Percentiles rank a stretch among this genome's conserved stretches.
phyloP scores from a whole-genome alignment of 92 coral and sea anemone genomes.

The Actinernus sp. region DNA sequence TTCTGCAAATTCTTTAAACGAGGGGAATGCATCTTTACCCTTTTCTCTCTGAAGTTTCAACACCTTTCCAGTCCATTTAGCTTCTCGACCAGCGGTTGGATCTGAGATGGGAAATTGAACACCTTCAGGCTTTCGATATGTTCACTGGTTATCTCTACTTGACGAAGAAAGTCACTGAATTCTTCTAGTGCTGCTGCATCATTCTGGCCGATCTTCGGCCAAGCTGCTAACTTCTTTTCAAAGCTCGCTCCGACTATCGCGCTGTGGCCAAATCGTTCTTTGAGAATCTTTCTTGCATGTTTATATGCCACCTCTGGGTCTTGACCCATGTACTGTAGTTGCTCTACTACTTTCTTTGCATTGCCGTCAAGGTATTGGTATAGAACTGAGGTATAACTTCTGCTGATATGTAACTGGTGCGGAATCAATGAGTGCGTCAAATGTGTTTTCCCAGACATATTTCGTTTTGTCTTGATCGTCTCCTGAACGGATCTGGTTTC shows the following conservation, averaged over 20 bases:
- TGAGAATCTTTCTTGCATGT: too few species aligned
- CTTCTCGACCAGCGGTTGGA: constrained; percentile 5
- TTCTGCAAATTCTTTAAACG: constrained; percentile 12
- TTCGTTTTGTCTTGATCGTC: constrained; percentile 36
- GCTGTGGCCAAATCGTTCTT: constrained; percentile 27
- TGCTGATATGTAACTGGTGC: constrained; percentile 19
- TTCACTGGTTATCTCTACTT: constrained; percentile 13
- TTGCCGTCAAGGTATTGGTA: constrained; percentile 37
- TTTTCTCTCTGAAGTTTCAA: background rate
- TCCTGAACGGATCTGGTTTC: constrained; percentile 25
- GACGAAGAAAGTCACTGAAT: constrained; percentile 33
- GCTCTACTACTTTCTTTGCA: constrained; percentile 36
- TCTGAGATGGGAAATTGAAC: constrained; percentile 24
- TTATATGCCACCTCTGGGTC: too few species aligned
- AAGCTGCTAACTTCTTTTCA: too few species aligned
- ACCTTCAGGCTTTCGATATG: constrained; percentile 14
- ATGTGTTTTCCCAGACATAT: constrained; percentile 24
- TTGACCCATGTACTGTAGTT: constrained; percentile 30
- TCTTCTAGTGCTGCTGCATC: constrained; percentile 28
- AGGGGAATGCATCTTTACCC: background rate
- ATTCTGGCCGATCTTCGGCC: constrained; percentile 26
- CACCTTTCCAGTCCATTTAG: background rate
- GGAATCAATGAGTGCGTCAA: constrained; percentile 37
- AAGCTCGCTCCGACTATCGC: too few species aligned
- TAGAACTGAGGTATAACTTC: constrained; percentile 26